Base-by-base conservation (phyloP, 1,140 invertebrate genomes). In the Drosophila eugracilis region DNA sequence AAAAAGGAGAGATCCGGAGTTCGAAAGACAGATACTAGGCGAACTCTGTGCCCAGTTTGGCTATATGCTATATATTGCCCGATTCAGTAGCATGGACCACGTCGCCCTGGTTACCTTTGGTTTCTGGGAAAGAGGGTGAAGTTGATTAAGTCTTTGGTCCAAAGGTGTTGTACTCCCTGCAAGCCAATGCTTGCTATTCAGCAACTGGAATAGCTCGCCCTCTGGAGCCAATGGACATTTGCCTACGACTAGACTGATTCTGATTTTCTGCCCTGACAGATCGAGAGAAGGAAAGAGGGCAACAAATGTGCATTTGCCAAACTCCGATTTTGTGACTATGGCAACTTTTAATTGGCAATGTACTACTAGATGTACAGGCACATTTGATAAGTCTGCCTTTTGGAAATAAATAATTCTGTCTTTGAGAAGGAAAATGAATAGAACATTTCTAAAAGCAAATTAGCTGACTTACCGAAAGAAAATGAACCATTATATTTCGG, bases 101-200 rank as follows among this genome's bases (percentile, higher is more conserved):
- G 67, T 71, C 21, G 32, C 22, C 67, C 22, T 50, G 30, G 65
- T 17, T 49, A 54, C 67, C 66, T 30, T 41, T 3, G 10, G n/a
- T 24, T n/a, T 7, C 14, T 15, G 2, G 14, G 9, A 14, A 7
- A 15, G 28, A 42, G 21, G 36, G 36, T 24, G 42, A 52, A 50
- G 52, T 81, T 81, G 69, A 83, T 81, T 70, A 78, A 83, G 62
- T 76, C 58, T 24, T 78, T 83, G 74, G 42, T 12, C 37, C 44
- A 32, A 60, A 67, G 50, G 53, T 66, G 59, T 66, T 41, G 65
- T 42, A 70, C 32, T 42, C 17, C 34, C 59, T 65, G 21, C 58
- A 50, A 65, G 59, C 24, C 26, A 49, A 21, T 12, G 32, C 26
- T 15, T 17, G n/a, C n/a, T n/a, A 37, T 15, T 12, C 42, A 21